Evolutionary conservation across 2,113 vertebrate species (phyloP).

Genomic region (rat (Rattus norvegicus)): DNA sequence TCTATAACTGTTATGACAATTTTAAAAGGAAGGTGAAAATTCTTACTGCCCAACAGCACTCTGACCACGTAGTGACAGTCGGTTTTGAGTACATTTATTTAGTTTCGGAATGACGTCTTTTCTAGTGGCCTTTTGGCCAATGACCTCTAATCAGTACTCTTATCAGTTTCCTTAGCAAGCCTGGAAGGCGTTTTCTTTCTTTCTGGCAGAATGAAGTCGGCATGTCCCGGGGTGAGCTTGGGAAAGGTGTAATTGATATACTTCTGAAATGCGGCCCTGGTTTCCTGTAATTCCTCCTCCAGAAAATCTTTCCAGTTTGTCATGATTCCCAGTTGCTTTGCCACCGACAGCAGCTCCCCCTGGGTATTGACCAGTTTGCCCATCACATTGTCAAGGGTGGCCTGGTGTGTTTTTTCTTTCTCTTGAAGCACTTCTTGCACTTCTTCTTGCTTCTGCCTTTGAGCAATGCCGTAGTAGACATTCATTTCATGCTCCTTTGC

Average conservation of each 20-base stretch:
- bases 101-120: constrained; percentile 4
- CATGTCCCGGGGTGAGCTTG: constrained; percentile 82
- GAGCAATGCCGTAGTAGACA: constrained; percentile 54
- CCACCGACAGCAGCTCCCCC: constrained; percentile 73
- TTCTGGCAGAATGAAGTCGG: constrained; percentile 86
- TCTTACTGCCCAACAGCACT: background rate
- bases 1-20: background rate
- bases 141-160: background rate
- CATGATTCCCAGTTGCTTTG: constrained; percentile 76
- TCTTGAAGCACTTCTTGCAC: constrained; percentile 70
- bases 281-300: constrained; percentile 84
- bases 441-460: constrained; percentile 73
- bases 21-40: background rate
- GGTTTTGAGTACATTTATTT: constrained; percentile 72
- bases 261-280: constrained; percentile 84
- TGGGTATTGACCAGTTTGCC: constrained; percentile 66
- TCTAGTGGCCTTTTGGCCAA: background rate
- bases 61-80: background rate
- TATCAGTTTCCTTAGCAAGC: background rate
- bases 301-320: constrained; percentile 83
- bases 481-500: constrained; percentile 76
- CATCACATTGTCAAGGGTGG: constrained; percentile 68
- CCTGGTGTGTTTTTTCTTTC: constrained; percentile 67
- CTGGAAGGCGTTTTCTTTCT: constrained; percentile 77
- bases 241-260: constrained; percentile 85